Percentiles rank a stretch among this genome's conserved stretches.
Conservation (phyloP, 64 coral and sea anemone genomes). For the Montipora efflorescens region DNA sequence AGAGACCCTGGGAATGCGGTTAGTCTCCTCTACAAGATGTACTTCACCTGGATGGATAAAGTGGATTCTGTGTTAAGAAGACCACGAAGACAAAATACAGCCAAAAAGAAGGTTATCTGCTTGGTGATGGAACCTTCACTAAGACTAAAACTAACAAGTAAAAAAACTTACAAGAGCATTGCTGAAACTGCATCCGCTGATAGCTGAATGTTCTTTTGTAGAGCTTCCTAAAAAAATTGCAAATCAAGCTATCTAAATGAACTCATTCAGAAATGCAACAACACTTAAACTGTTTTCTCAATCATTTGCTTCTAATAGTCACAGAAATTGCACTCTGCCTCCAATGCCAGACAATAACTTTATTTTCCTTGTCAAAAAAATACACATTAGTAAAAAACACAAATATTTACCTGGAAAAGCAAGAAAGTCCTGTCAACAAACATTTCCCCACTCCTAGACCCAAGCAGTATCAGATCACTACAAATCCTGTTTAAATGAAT, state of each 20-base stretch:
- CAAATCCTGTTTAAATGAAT: constrained; percentile 37
- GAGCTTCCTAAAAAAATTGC: neutral
- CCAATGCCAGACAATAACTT: no score
- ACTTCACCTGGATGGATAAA: no score
- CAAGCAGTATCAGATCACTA: constrained; percentile 62
- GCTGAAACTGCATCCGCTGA: constrained; percentile 2
- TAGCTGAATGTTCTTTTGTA: neutral
- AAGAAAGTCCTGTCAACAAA: constrained; percentile 55
- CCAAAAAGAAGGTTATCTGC: no score
- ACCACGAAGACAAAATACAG: no score
- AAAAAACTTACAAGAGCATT: constrained; percentile 24
- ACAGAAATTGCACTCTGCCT: neutral
- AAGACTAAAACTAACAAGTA: neutral
- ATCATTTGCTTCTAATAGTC: no score
- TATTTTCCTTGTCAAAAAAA: no score
- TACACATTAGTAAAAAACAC: neutral
- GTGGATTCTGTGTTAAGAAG: no score
- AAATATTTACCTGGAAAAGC: constrained; percentile 53
- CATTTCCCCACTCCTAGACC: constrained; percentile 13
- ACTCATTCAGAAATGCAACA: neutral
- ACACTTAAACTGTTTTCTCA: no score
- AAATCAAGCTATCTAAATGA: neutral
- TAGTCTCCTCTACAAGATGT: no score
- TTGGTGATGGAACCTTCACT: no score
- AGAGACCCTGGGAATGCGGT: no score